A percentile compares a stretch with the other conserved stretches of the same genome.
These are phyloP conservation scores for Stomatorhinus ivindoensis DNA, from an alignment of 2,113 vertebrate species.

Conservation along the genomic window DNA sequence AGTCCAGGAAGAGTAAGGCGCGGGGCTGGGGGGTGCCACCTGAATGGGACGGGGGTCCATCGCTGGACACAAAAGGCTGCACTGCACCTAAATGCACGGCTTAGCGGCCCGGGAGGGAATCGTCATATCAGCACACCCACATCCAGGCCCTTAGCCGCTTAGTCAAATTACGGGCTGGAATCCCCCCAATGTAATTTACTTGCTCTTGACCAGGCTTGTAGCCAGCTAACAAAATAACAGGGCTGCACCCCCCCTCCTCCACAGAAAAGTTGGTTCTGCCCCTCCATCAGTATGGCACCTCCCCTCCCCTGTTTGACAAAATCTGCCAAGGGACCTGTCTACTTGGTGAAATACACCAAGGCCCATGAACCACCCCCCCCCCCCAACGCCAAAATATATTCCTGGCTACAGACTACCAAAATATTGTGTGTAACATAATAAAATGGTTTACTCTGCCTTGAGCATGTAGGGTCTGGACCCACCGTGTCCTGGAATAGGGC, in stretches of 20 bases:
- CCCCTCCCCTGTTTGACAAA: background rate
- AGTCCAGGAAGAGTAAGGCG: background rate
- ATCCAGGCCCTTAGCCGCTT: background rate
- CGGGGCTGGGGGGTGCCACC: background rate
- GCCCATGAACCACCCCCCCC: too few species aligned
- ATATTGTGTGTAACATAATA: background rate
- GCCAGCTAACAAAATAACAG: background rate
- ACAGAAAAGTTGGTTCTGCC: background rate
- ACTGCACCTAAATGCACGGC: background rate
- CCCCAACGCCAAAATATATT: background rate
- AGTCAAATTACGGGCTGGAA: background rate
- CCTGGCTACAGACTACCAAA: background rate
- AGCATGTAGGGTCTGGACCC: background rate
- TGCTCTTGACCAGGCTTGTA: background rate
- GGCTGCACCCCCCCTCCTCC: background rate
- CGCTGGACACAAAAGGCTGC: background rate
- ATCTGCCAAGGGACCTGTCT: too few species aligned
- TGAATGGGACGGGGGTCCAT: background rate
- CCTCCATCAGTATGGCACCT: background rate
- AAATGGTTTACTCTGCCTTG: background rate
- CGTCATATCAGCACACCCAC: background rate
- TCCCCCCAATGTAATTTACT: background rate
- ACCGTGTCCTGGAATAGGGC: background rate
- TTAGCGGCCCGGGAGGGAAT: background rate
- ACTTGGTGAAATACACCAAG: too few species aligned